phyloP scores from a whole-genome alignment of 2,113 vertebrate genomes.

The Labeo rohita region DNA sequence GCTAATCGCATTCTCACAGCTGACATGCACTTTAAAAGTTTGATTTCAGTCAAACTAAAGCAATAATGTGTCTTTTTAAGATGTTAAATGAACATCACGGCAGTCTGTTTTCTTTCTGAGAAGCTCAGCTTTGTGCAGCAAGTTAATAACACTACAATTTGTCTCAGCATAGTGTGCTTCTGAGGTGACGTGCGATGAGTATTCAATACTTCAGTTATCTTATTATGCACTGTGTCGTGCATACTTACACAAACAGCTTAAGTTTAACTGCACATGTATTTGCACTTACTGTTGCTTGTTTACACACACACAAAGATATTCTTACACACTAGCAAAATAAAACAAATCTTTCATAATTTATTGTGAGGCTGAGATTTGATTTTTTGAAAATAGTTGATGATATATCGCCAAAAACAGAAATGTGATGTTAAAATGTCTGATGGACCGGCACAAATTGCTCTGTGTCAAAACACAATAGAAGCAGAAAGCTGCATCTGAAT shows the following conservation, averaged over 20 bases:
- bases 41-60: slow-evolving; percentile 16
- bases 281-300: neutral
- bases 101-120: neutral
- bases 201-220: neutral
- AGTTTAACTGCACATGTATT: neutral
- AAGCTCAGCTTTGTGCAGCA: neutral
- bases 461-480: neutral
- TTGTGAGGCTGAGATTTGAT: no score
- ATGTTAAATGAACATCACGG: neutral
- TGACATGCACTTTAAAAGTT: neutral
- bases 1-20: neutral
- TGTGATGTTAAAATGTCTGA: neutral
- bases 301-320: neutral
- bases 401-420: neutral
- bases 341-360: neutral
- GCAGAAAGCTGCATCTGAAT: slow-evolving; percentile 1
- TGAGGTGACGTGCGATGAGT: neutral
- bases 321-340: neutral
- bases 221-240: neutral
- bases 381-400: neutral
- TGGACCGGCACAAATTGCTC: neutral
- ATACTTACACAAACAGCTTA: neutral
- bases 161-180: neutral
- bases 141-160: neutral
- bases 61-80: neutral